These are phyloP conservation scores for Iguana delicatissima DNA, from an alignment of 2,797 vertebrate genomes.

Conservation along the genomic window DNA sequence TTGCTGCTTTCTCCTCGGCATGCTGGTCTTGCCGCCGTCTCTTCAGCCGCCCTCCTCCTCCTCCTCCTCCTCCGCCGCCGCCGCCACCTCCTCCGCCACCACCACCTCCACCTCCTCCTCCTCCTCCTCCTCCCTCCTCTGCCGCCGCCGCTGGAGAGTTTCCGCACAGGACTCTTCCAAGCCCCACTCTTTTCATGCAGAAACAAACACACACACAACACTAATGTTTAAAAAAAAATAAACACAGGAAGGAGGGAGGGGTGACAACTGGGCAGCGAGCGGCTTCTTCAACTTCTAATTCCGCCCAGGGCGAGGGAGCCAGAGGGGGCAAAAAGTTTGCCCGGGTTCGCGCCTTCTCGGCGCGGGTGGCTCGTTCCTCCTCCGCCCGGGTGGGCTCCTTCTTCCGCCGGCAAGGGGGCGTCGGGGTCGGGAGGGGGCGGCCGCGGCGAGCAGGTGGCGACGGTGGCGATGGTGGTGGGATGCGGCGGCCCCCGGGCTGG, in stretches of 20 bases:
- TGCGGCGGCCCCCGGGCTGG: conserved; percentile 69
- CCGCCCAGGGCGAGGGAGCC: conserved; percentile 49
- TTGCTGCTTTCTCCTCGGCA: conserved; percentile 98
- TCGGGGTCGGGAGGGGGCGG: conserved; percentile 62
- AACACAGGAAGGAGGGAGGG: conserved; percentile 41
- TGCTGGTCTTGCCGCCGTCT: conserved; percentile 83
- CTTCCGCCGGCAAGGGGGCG: conserved; percentile 64
- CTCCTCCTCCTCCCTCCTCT: conserved; percentile 70
- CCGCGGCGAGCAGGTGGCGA: conserved; percentile 41
- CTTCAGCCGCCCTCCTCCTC: conserved; percentile 69
- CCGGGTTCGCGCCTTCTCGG: conserved; percentile 53
- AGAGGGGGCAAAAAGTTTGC: conserved; percentile 68
- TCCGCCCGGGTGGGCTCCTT: conserved; percentile 71
- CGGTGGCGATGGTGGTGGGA: conserved; percentile 41
- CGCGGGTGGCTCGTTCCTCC: conserved; percentile 37
- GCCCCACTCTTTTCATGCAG: conserved; percentile 86
- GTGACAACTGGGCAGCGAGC: conserved; percentile 62
- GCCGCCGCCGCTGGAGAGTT: conserved; percentile 82
- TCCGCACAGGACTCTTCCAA: conserved; percentile 86
- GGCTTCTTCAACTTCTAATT: conserved; percentile 64
- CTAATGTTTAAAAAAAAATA: conserved; percentile 8
- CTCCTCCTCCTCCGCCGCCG: conserved; percentile 31
- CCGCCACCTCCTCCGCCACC: conserved; percentile 3
- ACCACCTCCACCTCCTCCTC: conserved; percentile 50
- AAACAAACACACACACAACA: conserved; percentile 70